Base-by-base conservation (phyloP, 2,113 vertebrate genomes). In the Caranx melampygus region DNA sequence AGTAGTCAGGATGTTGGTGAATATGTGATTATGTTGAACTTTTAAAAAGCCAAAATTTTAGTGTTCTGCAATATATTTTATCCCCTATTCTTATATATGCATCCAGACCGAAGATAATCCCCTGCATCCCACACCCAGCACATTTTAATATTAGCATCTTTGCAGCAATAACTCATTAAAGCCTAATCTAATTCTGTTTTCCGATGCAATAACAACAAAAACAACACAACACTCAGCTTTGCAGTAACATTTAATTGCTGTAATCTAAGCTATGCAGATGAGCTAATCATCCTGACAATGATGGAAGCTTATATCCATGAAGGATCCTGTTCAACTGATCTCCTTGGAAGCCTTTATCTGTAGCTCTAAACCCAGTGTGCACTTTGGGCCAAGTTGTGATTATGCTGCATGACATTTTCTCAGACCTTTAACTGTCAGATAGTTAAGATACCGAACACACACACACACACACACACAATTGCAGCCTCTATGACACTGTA, bases 11-110 rank as follows among this genome's bases (percentile, higher is more conserved):
- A 73, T 33, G 14, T 67, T 64, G 61, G 71, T 64, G 51, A 58
- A 75, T 20, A 58, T 60, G 87, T 42, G 15, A 77, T 77, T 67
- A 49, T 71, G 45, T 66, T 80, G 45, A 84, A 79, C 54, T 65
- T 83, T 83, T 75, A 42, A 84, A 71, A 82, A 90, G 87, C 87
- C 90, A 93, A 94, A 91, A 75, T 76, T 44, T 72, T 78, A 79
- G 26, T 21, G 68, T 69, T 64, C 45, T 78, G 18, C 64, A 70
- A 72, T 72, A 81, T 78, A 84, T 75, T 72, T 77, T 16, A 58
- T 75, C 61, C 35, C 59, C 33, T 26, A 0, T 60, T 81, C 14
- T 21, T 85, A 31, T 31, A 62, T 65, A 68, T 65, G 61, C 40
- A 74, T 66, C 54, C 57, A 73, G 72, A 58, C 54, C 20, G 60